These are phyloP conservation scores for Condylostylus longicornis DNA, from an alignment of 1,140 invertebrate genomes.

Conservation along the genomic window DNA sequence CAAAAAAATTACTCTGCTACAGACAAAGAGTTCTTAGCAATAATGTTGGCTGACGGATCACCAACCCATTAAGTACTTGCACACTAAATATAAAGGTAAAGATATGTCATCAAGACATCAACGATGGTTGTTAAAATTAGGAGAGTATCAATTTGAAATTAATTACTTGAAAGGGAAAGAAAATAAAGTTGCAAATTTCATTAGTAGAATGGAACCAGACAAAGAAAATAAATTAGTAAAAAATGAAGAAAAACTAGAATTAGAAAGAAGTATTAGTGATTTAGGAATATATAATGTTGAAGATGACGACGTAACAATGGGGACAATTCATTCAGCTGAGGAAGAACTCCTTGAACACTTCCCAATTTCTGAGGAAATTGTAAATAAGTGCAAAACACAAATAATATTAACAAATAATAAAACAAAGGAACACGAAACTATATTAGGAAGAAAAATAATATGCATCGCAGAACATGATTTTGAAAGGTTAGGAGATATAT, in stretches of 20 bases:
- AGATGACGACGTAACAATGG: not conserved
- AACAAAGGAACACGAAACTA: not conserved
- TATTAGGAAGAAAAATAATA: slow-evolving; percentile 1
- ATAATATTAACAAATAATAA: slow-evolving; percentile 7
- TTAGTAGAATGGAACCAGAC: slow-evolving; percentile 2
- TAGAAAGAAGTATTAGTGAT: not conserved
- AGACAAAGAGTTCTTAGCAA: no score
- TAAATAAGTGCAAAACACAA: slow-evolving; percentile 10
- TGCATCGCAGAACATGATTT: slow-evolving; percentile 3
- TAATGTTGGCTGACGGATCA: no score
- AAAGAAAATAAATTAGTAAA: not conserved
- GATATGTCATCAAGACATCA: slow-evolving; percentile 6
- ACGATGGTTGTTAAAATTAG: slow-evolving; percentile 2
- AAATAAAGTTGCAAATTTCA: slow-evolving; percentile 4
- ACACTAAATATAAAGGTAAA: slow-evolving; percentile 6
- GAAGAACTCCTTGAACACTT: slow-evolving; percentile 6
- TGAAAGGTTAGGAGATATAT: slow-evolving; percentile 1
- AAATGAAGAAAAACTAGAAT: not conserved
- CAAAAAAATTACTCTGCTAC: slow-evolving; percentile 2
- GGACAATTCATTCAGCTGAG: not conserved
- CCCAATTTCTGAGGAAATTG: slow-evolving; percentile 8
- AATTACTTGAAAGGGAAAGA: slow-evolving; percentile 10
- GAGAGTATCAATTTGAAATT: slow-evolving; percentile 6
- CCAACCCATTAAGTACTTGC: no score
- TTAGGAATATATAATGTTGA: not conserved